A percentile compares a stretch with the other conserved stretches of the same genome.
Evolutionary conservation across 2,113 vertebrate species (phyloP).

Genomic region (Perca schrenkii): DNA sequence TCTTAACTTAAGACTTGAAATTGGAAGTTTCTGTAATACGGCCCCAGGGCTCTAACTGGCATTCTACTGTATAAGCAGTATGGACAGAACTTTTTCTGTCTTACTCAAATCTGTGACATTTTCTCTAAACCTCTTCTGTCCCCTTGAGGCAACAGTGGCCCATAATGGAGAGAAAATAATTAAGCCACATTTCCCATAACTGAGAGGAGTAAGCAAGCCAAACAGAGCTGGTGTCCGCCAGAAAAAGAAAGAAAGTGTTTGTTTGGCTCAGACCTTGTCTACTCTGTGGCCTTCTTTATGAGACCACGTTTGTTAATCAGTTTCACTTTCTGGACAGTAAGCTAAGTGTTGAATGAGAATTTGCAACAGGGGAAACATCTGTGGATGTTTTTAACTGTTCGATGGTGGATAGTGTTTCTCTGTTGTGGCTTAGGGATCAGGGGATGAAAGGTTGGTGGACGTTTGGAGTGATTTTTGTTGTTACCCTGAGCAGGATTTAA

Average conservation of each 20-base stretch:
- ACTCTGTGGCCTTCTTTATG: not conserved
- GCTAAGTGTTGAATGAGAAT: not conserved
- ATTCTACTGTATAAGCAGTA: not conserved
- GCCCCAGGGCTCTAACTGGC: not conserved
- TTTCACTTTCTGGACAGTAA: not conserved
- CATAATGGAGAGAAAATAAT: not conserved
- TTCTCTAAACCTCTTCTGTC: not conserved
- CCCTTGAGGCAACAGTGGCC: not conserved
- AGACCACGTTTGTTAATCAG: not conserved
- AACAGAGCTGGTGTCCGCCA: not conserved
- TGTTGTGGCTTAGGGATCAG: not conserved
- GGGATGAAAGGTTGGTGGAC: not conserved
- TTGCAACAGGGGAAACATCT: constrained; percentile 3
- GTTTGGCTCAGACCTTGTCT: not conserved
- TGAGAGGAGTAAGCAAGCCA: not conserved
- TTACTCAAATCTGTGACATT: not conserved
- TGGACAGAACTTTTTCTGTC: not conserved
- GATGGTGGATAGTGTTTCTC: not conserved
- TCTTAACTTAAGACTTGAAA: not conserved
- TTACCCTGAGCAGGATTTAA: constrained; percentile 14
- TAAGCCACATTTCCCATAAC: not conserved
- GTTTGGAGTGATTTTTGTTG: not conserved
- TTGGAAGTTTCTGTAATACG: not conserved
- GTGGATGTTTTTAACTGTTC: not conserved
- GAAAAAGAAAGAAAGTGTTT: not conserved